Evolutionary conservation across 2,113 vertebrate species (phyloP), one percentile per base, ranked within the genome.

Genomic region (Lutjanus erythropterus): DNA sequence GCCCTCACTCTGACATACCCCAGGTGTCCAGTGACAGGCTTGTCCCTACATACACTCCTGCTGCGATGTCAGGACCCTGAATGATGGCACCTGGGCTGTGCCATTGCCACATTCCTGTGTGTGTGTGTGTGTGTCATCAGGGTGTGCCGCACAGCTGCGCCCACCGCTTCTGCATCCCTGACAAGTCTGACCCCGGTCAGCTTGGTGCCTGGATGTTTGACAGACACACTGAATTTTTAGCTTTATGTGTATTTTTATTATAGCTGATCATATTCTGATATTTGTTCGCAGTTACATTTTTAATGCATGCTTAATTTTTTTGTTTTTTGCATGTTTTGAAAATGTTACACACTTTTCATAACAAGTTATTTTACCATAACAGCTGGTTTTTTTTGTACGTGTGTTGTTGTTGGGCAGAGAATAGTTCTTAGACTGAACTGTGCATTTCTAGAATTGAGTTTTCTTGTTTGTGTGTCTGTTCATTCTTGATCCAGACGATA

Each of bases 91-190:
- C 60, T 80, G 80, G 55, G 31, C 33, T 12, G 55, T 25, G 61
- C 72, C 79, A 67, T 49, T 47, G 5, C 16, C 55, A 42, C 80
- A 70, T 74, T 69, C 53, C 31, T 64, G 27, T 33, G 56, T 56
- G 61, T 50, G 53, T 58, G 49, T 68, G 1, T 29, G n/a, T 55
- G 65, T 53, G 42, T 39, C 29, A 21, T 42, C 4, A 23, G 78
- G 47, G 80, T 58, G 80, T 70, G 83, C 11, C 58, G 0, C 81
- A 71, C 84, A 90, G 78, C 72, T 88, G 86, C 27, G n/a, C 44
- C 69, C 44, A 12, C 75, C 19, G 6, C 73, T 53, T 18, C 68
- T 75, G 41, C 73, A 47, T 84, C 73, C 49, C 37, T 76, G 80
- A 60, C 82, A 58, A 9, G 59, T 61, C 25, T 41, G 61, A 25